Evolutionary conservation across 2,888 invertebrate species (phyloP).

Genomic region (Bibio marci): DNA sequence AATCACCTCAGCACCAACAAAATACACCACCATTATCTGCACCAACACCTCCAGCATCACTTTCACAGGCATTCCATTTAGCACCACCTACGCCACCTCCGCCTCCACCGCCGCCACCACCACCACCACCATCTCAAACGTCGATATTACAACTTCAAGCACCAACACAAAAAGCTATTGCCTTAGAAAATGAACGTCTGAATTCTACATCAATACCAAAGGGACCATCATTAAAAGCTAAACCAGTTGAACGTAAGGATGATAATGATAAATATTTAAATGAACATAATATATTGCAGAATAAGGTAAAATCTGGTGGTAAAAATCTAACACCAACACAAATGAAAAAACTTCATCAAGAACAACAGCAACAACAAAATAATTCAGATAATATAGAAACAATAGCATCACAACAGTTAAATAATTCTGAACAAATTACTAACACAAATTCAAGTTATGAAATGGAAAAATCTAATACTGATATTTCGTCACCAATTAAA

Average conservation of each 20-base stretch:
- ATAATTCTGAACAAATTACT: background rate
- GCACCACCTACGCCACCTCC: too few species aligned
- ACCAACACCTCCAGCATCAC: too few species aligned
- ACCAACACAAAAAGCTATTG: background rate
- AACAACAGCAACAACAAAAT: slow-evolving; percentile 1
- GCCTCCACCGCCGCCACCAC: too few species aligned
- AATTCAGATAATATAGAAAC: background rate
- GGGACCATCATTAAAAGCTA: slow-evolving; percentile 27
- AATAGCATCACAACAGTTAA: slow-evolving; percentile 1
- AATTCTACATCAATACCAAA: slow-evolving; percentile 11
- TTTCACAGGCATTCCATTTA: background rate
- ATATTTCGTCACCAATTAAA: background rate
- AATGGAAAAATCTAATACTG: too few species aligned
- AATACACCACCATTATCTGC: too few species aligned
- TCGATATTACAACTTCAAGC: background rate
- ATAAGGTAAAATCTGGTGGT: slow-evolving; percentile 1
- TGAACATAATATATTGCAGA: background rate
- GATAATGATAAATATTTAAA: slow-evolving; percentile 13
- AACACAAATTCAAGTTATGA: too few species aligned
- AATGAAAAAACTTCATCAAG: slow-evolving; percentile 2
- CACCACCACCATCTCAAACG: too few species aligned
- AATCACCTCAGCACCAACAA: too few species aligned
- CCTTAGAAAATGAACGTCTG: background rate
- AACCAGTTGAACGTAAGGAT: slow-evolving; percentile 21
- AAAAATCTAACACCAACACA: background rate